Evolutionary conservation across 2,113 vertebrate genomes (phyloP), one percentile per base, ranked within the genome.

Genomic region (Haemorhous mexicanus): DNA sequence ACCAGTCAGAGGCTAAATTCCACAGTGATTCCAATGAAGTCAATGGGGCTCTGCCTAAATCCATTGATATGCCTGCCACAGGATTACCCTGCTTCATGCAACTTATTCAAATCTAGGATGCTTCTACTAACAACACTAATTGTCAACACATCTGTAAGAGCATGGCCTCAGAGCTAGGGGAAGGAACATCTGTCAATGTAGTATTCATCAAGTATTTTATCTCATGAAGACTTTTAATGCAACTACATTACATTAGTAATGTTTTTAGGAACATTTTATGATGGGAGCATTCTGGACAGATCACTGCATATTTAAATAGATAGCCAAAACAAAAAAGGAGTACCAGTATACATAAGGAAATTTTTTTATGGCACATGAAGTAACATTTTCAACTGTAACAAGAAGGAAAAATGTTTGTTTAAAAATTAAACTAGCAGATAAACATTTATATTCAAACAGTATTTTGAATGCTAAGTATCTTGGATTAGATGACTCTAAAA

Each of bases 11-110:
- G 56, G 43, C 46, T 87, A 13, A 64, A 10, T 58, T 79, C 81
- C 87, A 95, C 91, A 95, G 84, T 3, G 91, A 89, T 94, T 82
- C 59, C 93, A 96, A 6, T 77, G 93, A 97, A 95, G 96, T 95
- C 95, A 96, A 92, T 94, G 92, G 52, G 79, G 84, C 80, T 78
- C 68, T 69, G 28, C 6, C 33, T 85, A 47, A 69, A 27, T 50
- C 27, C 43, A 39, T 1, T 0, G 0, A 64, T 24, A 37, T 1
- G 10, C 27, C 17, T 55, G 27, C 49, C 3, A 7, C 1, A 72
- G 30, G 15, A 55, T 43, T 43, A 43, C 11, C 3, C 30, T 8
- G 15, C 10, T 39, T 64, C 14, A 24, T 2, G 1, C 0, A 79
- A 77, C 3, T 17, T 46, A 64, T 37, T 78, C 46, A 30, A 41